phyloP scores from a whole-genome alignment of 2,113 vertebrate genomes.

The Anguilla rostrata region DNA sequence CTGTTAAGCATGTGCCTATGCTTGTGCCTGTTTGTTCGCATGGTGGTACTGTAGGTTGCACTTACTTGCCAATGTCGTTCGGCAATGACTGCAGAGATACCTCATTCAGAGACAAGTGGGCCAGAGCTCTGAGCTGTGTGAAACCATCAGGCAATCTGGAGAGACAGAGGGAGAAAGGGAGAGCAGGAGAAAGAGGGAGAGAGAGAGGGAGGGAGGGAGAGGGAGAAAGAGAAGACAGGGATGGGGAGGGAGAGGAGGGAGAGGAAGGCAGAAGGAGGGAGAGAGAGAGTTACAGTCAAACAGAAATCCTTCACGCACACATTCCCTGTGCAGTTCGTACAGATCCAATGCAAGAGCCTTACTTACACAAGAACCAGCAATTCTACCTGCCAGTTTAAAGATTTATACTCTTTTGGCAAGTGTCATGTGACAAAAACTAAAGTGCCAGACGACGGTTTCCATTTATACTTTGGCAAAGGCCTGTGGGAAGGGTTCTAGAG shows the following conservation, averaged over 20 bases:
- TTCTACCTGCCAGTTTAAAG: not conserved
- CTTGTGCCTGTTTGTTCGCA: not conserved
- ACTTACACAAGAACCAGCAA: not conserved
- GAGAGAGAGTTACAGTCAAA: not conserved
- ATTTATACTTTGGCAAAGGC: too few relatives aligned
- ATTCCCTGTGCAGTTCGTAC: not conserved
- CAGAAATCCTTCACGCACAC: not conserved
- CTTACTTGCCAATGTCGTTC: conserved; percentile 93
- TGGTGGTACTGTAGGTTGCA: conserved; percentile 31
- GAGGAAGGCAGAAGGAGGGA: not conserved
- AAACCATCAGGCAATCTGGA: conserved; percentile 92
- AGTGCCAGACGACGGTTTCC: too few relatives aligned
- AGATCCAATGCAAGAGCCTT: not conserved
- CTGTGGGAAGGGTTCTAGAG: not conserved
- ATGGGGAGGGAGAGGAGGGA: too few relatives aligned
- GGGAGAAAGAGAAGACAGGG: not conserved
- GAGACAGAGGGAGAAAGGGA: not conserved
- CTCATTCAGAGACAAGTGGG: conserved; percentile 92
- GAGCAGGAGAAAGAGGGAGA: conserved; percentile 21
- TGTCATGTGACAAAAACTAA: too few relatives aligned
- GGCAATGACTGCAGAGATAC: conserved; percentile 91
- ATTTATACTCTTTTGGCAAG: too few relatives aligned
- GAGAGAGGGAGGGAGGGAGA: not conserved
- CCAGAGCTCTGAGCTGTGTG: conserved; percentile 88
- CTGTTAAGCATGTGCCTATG: not conserved